These are phyloP conservation scores for Poeciliopsis infans DNA, from an alignment of 2,797 vertebrate species.

Conservation along the genomic window DNA sequence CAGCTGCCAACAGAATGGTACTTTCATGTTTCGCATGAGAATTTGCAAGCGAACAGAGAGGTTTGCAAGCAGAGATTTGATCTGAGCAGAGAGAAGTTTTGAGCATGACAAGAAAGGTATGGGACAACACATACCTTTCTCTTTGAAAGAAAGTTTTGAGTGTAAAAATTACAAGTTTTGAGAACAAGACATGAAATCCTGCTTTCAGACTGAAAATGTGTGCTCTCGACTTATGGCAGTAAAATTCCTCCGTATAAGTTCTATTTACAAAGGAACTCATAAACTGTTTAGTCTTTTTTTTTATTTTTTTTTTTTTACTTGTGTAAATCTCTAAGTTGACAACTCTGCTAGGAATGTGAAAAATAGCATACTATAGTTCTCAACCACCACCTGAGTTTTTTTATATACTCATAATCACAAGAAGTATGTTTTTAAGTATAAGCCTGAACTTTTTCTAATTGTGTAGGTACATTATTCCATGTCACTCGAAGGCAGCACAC, in stretches of 20 bases:
- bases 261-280: not conserved
- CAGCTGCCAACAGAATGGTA: no score
- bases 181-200: no score
- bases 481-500: constrained; percentile 96
- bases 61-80: no score
- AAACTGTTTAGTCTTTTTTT: not conserved
- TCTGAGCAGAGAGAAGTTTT: no score
- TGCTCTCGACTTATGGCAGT: no score
- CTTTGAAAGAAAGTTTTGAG: no score
- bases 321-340: not conserved
- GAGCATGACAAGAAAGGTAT: no score
- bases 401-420: not conserved
- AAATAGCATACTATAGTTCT: not conserved
- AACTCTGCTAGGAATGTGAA: not conserved
- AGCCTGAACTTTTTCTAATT: constrained; percentile 11
- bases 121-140: no score
- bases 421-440: not conserved
- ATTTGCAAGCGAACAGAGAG: no score
- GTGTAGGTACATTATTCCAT: constrained; percentile 91
- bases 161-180: no score
- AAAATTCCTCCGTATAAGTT: not conserved
- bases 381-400: not conserved
- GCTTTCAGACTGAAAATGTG: no score
- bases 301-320: not conserved
- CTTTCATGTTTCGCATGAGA: no score